Conservation (phyloP, 1,140 invertebrate genomes). For the Camponotus vicinus region DNA sequence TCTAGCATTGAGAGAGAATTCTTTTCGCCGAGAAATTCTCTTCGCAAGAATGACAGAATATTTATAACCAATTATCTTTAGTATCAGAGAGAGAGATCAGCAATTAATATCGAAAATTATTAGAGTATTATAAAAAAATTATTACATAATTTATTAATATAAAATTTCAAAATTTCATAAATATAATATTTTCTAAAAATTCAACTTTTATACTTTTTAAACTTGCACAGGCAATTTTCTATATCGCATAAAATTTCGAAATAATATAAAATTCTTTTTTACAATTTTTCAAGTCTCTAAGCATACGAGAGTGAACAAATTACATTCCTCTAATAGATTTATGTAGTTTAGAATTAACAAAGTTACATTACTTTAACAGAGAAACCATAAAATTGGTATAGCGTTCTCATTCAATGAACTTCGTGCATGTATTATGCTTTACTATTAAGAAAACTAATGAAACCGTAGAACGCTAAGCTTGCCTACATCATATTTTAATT, state of each 20-base stretch:
- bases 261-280: constrained; percentile 6
- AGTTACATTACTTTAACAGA: constrained; percentile 40
- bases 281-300: neutral
- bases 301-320: neutral
- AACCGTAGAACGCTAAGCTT: constrained; percentile 9
- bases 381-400: constrained; percentile 52
- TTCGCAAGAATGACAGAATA: constrained; percentile 1
- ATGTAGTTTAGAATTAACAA: constrained; percentile 24
- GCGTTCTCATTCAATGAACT: constrained; percentile 23
- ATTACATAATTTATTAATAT: no score
- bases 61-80: neutral
- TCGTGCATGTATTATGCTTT: neutral
- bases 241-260: neutral
- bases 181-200: neutral
- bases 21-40: constrained; percentile 2
- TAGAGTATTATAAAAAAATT: no score
- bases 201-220: neutral
- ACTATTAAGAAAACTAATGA: constrained; percentile 34
- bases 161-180: no score
- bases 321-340: constrained; percentile 37
- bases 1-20: neutral
- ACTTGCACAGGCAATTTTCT: neutral
- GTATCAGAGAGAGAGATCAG: neutral
- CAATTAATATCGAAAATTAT: neutral
- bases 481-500: constrained; percentile 9